Evolutionary conservation across 23 tunicate genomes (phyloP).

Genomic region (Clavelina lepadiformis): DNA sequence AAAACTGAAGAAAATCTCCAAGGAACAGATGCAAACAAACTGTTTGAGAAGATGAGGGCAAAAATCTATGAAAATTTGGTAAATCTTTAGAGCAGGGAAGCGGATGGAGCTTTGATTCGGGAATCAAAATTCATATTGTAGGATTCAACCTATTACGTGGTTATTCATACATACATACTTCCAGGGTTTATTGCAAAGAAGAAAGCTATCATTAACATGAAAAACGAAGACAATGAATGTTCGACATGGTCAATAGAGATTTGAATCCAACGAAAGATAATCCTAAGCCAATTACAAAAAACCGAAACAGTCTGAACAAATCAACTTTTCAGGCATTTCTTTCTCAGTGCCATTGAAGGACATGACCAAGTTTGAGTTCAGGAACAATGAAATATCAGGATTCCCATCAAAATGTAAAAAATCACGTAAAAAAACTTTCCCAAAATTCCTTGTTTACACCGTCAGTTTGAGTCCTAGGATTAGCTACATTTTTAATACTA

Average conservation of each 20-base stretch:
- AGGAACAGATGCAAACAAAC: neutral
- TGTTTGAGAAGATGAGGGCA: neutral
- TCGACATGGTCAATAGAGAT: neutral
- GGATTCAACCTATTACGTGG: no score
- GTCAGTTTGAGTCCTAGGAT: no score
- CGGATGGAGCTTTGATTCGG: neutral
- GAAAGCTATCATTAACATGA: neutral
- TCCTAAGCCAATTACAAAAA: neutral
- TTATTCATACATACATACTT: neutral
- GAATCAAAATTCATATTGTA: neutral
- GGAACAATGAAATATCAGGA: neutral
- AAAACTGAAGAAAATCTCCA: no score
- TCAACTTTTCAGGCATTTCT: neutral
- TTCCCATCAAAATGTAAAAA: no score
- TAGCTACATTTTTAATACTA: no score
- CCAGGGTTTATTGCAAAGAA: neutral
- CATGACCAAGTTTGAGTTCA: neutral
- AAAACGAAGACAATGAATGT: neutral
- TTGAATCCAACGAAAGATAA: neutral
- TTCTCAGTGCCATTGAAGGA: no score
- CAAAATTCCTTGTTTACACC: no score
- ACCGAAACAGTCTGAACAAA: no score
- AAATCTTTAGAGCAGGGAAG: neutral
- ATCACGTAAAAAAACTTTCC: no score
- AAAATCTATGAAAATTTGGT: constrained; percentile 1